Base-by-base conservation (phyloP, 1,140 invertebrate genomes). In the Trachymyrmex cornetzi region DNA sequence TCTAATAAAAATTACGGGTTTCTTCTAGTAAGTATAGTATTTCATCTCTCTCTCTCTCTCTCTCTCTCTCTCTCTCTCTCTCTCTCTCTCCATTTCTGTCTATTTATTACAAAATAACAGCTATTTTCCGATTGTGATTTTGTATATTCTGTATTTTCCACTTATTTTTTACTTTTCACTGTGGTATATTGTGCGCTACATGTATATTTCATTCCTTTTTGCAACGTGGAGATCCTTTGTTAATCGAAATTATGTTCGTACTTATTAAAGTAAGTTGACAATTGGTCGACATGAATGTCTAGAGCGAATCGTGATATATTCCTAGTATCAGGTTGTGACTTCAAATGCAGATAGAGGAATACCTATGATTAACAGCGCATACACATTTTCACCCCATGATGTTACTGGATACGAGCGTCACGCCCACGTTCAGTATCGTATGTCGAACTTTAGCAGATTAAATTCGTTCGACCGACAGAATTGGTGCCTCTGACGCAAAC, bases 371-470 rank as follows among this genome's bases (percentile, higher is more conserved):
- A 81, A 71, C 11, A 16, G 22, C 79, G 3, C 30, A 63, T 55
- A 48, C 38, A 71, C 55, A 81, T 71, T 81, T 81, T 81, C 24
- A 44, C 12, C 16, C 12, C 2, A 34, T 34, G 11, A 14, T 24
- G n/a, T 57, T 71, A 16, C 50, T 59, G 2, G 53, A 38, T 16
- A 27, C 11, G 66, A 71, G 34, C 12, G 59, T 71, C 16, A 71
- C 66, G 22, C 50, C 64, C n/a, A 71, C 34, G 16, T 44, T 44
- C 22, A 34, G 16, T 19, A 71, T 71, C 50, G 48, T 50, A 30
- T 64, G 59, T 79, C 59, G 44, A 71, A 81, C 66, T 81, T 71
- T n/a, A 81, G 66, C 50, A 30, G 50, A 81, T 81, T 71, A 81
- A 81, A 81, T 81, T 81, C 27, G 16, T 55, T 22, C 6, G 50